Percentiles rank a stretch among this genome's conserved stretches.
Evolutionary conservation across 2,888 invertebrate species (phyloP).

Genomic region (Sphecodes monilicornis): DNA sequence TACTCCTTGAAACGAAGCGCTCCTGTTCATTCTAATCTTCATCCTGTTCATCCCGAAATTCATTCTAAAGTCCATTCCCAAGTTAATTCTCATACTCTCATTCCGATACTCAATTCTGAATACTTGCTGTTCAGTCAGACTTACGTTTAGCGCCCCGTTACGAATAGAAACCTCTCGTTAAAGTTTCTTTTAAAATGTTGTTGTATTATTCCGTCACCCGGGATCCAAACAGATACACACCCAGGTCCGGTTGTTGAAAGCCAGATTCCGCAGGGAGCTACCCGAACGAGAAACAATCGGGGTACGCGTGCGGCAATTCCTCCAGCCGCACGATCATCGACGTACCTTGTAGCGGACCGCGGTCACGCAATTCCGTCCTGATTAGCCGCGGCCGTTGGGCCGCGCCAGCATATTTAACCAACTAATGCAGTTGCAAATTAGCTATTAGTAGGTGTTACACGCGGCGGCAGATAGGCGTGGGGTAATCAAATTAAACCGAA

Average conservation of each 20-base stretch:
- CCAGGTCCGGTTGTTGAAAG: not conserved
- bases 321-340: constrained; percentile 36
- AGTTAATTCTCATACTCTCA: too few species aligned
- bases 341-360: constrained; percentile 29
- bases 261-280: not conserved
- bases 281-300: constrained; percentile 51
- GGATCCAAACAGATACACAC: not conserved
- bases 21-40: too few species aligned
- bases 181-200: too few species aligned
- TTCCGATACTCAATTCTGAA: too few species aligned
- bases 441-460: constrained; percentile 79
- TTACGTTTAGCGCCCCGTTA: too few species aligned
- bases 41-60: too few species aligned
- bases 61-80: too few species aligned
- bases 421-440: constrained; percentile 80
- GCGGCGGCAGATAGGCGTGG: constrained; percentile 71
- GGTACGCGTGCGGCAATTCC: constrained; percentile 38
- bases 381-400: constrained; percentile 69
- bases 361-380: constrained; percentile 68
- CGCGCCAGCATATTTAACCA: constrained; percentile 76
- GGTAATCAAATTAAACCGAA: constrained; percentile 78
- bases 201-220: too few species aligned
- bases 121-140: too few species aligned
- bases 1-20: too few species aligned
- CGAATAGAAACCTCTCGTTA: too few species aligned